phyloP scores from a whole-genome alignment of 2,888 invertebrate genomes.

The Drosophila hamatofila region DNA sequence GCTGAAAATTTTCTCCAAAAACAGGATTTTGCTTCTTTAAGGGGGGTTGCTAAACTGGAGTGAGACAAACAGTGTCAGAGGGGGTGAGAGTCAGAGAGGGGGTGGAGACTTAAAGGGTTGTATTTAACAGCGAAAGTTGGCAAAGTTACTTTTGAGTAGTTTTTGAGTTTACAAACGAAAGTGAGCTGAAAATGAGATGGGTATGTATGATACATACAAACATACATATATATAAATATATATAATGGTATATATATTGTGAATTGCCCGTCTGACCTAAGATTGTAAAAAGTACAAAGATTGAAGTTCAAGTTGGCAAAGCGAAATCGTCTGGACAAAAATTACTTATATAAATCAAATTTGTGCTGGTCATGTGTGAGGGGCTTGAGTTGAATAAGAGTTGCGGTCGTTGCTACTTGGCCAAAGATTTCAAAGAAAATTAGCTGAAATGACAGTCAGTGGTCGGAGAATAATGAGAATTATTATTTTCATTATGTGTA shows the following conservation, averaged over 20 bases:
- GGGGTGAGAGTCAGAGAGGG: neutral
- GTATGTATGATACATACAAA: neutral
- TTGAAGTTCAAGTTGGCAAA: slow-evolving; percentile 12
- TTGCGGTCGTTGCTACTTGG: neutral
- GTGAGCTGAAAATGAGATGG: slow-evolving; percentile 27
- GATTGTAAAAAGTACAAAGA: slow-evolving; percentile 13
- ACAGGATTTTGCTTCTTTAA: slow-evolving; percentile 15
- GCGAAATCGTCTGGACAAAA: slow-evolving; percentile 14
- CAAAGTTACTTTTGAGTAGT: slow-evolving; percentile 51
- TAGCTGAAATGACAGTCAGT: neutral
- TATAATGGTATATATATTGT: neutral
- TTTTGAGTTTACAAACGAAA: slow-evolving; percentile 38
- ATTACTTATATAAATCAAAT: slow-evolving; percentile 13
- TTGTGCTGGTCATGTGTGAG: neutral
- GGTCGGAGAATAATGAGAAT: neutral
- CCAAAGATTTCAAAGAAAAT: neutral
- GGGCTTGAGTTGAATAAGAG: neutral
- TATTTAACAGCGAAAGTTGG: slow-evolving; percentile 35
- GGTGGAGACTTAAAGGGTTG: slow-evolving; percentile 52
- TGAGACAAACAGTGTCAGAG: neutral
- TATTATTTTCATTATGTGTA: too few relatives aligned
- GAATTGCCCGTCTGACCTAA: slow-evolving; percentile 14
- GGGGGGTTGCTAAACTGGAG: slow-evolving; percentile 15
- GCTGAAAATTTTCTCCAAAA: slow-evolving; percentile 55
- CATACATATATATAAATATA: neutral